A percentile compares a stretch with the other conserved stretches of the same genome.
Conservation (phyloP, 2,113 vertebrate species). For the Illadopsis cleaveri region DNA sequence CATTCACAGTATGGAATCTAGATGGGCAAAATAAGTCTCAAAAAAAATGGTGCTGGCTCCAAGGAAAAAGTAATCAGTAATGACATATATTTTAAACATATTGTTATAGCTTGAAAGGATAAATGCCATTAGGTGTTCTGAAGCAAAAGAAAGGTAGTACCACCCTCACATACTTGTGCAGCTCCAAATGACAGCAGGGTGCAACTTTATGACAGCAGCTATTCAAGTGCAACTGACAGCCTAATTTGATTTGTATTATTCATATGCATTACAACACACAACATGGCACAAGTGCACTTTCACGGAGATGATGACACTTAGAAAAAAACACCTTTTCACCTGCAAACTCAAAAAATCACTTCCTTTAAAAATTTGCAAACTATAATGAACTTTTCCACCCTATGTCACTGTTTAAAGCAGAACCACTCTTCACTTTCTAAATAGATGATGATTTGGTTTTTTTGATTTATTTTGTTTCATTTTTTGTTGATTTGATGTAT, state of each 20-base stretch:
- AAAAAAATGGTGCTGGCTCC: not conserved
- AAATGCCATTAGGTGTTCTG: not conserved
- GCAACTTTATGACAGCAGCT: not conserved
- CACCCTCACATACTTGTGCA: not conserved
- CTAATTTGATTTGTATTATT: slow-evolving; percentile 10
- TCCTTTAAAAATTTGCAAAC: not conserved
- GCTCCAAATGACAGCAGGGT: not conserved
- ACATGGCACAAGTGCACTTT: not conserved
- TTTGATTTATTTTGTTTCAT: not conserved
- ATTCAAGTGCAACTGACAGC: not conserved
- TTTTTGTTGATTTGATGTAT: not conserved
- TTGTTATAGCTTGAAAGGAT: not conserved
- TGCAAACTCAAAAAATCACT: not conserved
- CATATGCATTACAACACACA: not conserved
- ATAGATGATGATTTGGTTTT: not conserved
- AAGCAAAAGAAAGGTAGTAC: not conserved
- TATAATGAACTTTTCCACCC: not conserved
- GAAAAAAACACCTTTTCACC: not conserved
- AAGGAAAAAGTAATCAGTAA: not conserved
- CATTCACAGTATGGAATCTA: not conserved
- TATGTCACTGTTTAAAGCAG: not conserved
- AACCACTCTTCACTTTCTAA: not conserved
- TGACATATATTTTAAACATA: not conserved
- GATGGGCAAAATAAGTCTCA: not conserved
- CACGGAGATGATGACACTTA: not conserved